Evolutionary conservation across 2,888 invertebrate species (phyloP).

Genomic region (Eueremaeus valkanovi): DNA sequence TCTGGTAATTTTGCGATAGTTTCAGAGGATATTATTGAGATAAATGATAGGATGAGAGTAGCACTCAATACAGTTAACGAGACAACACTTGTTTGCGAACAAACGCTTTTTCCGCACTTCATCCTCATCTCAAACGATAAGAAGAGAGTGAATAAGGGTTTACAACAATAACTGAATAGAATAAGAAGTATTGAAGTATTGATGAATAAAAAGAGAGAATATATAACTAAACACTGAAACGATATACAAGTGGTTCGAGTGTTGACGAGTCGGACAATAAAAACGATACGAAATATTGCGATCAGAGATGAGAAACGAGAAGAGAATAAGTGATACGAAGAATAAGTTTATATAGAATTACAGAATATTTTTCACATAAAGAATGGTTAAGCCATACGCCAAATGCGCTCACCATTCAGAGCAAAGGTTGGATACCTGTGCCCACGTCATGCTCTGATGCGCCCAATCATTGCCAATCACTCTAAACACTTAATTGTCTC

Average conservation of each 20-base stretch:
- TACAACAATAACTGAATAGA: too few relatives aligned
- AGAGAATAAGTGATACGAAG: not conserved
- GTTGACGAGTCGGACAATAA: not conserved
- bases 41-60: conserved; percentile 15
- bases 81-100: conserved; percentile 9
- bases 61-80: conserved; percentile 18
- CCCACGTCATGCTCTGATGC: conserved; percentile 14
- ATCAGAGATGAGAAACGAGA: not conserved
- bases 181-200: not conserved
- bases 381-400: not conserved
- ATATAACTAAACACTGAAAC: not conserved
- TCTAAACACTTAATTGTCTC: conserved; percentile 7
- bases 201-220: not conserved
- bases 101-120: conserved; percentile 20
- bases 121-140: not conserved
- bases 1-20: conserved; percentile 16
- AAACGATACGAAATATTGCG: not conserved
- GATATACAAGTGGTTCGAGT: not conserved
- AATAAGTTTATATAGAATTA: conserved; percentile 17
- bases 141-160: not conserved
- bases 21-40: not conserved
- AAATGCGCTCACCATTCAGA: conserved; percentile 10
- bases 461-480: conserved; percentile 20
- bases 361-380: not conserved
- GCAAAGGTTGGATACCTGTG: not conserved